Percentiles rank a stretch among this genome's conserved stretches.
Evolutionary conservation across 1,140 invertebrate genomes (phyloP).

Genomic region (Drosophila repletoides): DNA sequence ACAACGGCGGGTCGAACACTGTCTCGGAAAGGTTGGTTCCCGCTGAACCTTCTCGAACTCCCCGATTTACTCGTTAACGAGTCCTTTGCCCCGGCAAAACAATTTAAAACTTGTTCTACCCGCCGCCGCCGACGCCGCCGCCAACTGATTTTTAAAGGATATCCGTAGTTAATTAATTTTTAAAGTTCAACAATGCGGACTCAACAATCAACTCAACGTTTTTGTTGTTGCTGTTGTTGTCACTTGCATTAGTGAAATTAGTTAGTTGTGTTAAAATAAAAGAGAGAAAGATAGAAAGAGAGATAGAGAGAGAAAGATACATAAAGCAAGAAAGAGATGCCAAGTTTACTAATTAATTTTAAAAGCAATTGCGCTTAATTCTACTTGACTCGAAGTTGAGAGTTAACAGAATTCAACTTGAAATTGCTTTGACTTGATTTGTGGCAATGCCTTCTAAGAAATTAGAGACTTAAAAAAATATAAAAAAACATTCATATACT

Average conservation of each 20-base stretch:
- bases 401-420: slow-evolving; percentile 1
- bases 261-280: slow-evolving; percentile 16
- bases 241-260: slow-evolving; percentile 77
- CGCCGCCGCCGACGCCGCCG: slow-evolving; percentile 13
- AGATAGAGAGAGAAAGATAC: background rate
- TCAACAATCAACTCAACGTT: slow-evolving; percentile 49
- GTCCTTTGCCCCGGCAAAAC: slow-evolving; percentile 32
- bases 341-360: slow-evolving; percentile 67
- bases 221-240: slow-evolving; percentile 40
- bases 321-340: background rate
- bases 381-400: slow-evolving; percentile 22
- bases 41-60: background rate
- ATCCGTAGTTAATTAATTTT: slow-evolving; percentile 77
- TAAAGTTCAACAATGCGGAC: slow-evolving; percentile 64
- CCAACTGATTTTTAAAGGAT: slow-evolving; percentile 59
- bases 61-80: slow-evolving; percentile 54
- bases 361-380: slow-evolving; percentile 54
- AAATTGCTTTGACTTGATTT: slow-evolving; percentile 22
- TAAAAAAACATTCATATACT: too few relatives aligned
- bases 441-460: background rate
- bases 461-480: slow-evolving; percentile 3
- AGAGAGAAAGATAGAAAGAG: background rate
- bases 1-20: slow-evolving; percentile 49
- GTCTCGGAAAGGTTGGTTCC: slow-evolving; percentile 43
- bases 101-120: slow-evolving; percentile 58